These are phyloP conservation scores for Netelia inedita DNA, from an alignment of 2,888 invertebrate genomes.

Conservation along the genomic window DNA sequence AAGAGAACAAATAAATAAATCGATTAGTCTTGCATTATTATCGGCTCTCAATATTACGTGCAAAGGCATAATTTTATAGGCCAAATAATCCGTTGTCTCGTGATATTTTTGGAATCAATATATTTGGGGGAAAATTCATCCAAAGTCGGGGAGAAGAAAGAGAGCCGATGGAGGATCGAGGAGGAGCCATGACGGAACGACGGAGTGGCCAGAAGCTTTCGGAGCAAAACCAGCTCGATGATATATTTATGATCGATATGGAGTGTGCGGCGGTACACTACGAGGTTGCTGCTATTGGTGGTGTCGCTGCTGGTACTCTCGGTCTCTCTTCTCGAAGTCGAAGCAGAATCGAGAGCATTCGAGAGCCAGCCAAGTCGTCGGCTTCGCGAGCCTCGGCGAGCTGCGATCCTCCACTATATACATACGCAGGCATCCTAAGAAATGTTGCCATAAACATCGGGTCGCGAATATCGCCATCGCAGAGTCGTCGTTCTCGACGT, in stretches of 20 bases:
- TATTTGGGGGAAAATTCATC: not conserved
- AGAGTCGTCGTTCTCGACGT: conserved; percentile 68
- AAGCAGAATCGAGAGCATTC: conserved; percentile 52
- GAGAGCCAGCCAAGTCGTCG: conserved; percentile 62
- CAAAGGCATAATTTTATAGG: no score
- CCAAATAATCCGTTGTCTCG: no score
- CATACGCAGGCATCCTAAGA: conserved; percentile 70
- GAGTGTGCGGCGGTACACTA: conserved; percentile 45
- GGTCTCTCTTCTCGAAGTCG: conserved; percentile 15
- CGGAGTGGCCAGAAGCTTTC: conserved; percentile 43
- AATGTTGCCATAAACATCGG: conserved; percentile 79
- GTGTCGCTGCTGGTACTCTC: conserved; percentile 4
- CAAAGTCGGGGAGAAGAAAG: conserved; percentile 26
- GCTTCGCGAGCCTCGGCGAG: conserved; percentile 56
- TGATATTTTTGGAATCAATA: not conserved
- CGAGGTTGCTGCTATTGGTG: conserved; percentile 21
- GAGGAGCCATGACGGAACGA: conserved; percentile 31
- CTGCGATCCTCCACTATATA: conserved; percentile 30
- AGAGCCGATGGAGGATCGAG: conserved; percentile 6
- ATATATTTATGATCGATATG: conserved; percentile 72
- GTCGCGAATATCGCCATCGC: conserved; percentile 75
- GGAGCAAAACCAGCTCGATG: conserved; percentile 41
- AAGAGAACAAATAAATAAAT: no score
- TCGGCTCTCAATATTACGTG: no score
- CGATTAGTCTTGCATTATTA: no score